phyloP scores from a whole-genome alignment of 37 sponge, comb jelly and placozoan species.

The Diacarnus erythraeanus region DNA sequence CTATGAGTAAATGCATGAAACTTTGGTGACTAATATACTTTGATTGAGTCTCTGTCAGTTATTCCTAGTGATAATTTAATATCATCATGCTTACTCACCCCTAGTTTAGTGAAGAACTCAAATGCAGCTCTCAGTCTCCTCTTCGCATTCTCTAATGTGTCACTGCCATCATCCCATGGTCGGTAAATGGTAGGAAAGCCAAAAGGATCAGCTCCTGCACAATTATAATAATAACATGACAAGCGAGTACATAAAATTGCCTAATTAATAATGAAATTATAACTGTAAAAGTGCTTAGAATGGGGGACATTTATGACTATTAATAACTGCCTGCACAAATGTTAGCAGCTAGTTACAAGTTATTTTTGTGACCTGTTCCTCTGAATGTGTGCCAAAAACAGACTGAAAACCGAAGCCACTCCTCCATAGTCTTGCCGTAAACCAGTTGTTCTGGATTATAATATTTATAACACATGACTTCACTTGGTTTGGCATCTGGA shows the following conservation, averaged over 20 bases:
- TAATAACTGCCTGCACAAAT: too few species aligned
- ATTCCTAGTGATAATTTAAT: too few species aligned
- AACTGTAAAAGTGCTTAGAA: too few species aligned
- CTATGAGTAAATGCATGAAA: neutral
- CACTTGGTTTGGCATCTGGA: conserved; percentile 41
- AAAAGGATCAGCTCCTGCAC: conserved; percentile 72
- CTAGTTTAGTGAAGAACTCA: conserved; percentile 69
- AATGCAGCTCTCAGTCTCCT: conserved; percentile 60
- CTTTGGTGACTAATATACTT: too few species aligned
- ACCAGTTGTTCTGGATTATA: conserved; percentile 63
- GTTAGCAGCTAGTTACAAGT: too few species aligned
- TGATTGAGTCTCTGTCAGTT: too few species aligned
- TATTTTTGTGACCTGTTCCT: conserved; percentile 82
- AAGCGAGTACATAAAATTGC: too few species aligned
- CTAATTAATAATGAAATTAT: too few species aligned
- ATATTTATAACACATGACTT: conserved; percentile 55
- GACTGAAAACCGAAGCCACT: conserved; percentile 77
- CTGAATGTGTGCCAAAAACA: conserved; percentile 83
- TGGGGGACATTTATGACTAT: too few species aligned
- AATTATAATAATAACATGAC: too few species aligned
- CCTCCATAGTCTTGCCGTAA: conserved; percentile 59
- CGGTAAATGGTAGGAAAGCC: conserved; percentile 62
- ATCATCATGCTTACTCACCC: conserved; percentile 35
- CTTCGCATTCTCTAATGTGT: conserved; percentile 62
- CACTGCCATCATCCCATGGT: conserved; percentile 72